phyloP scores from a whole-genome alignment of 2,797 vertebrate genomes.

The Kryptopterus vitreolus region DNA sequence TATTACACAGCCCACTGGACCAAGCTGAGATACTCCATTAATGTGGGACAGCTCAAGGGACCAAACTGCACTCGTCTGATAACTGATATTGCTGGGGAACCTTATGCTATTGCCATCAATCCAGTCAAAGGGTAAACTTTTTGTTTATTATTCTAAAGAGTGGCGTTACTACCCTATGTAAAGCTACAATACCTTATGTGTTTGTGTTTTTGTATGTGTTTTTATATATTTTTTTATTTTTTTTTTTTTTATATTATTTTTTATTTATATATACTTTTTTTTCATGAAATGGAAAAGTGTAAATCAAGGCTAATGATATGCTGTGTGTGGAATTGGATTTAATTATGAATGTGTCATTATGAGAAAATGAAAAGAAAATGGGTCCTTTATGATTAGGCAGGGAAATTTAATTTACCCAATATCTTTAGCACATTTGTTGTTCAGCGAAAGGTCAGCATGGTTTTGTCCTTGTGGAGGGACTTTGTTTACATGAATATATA shows the following conservation, averaged over 20 bases:
- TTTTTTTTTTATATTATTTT: too few species aligned
- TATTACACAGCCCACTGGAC: conserved; percentile 99
- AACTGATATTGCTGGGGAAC: conserved; percentile 94
- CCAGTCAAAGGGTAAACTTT: conserved; percentile 85
- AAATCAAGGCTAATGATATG: conserved; percentile 1
- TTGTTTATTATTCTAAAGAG: conserved; percentile 15
- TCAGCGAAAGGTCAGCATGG: not conserved
- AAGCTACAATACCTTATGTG: too few species aligned
- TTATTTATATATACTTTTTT: too few species aligned
- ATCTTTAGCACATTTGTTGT: not conserved
- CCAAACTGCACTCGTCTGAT: conserved; percentile 95
- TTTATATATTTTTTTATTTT: too few species aligned
- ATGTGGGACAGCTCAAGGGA: conserved; percentile 92
- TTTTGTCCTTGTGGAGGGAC: not conserved
- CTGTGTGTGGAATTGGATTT: not conserved
- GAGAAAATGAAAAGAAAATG: not conserved
- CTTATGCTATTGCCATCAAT: conserved; percentile 94
- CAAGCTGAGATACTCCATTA: conserved; percentile 94
- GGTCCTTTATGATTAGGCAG: not conserved
- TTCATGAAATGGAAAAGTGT: not conserved
- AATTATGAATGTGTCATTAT: not conserved
- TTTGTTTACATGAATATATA: not conserved
- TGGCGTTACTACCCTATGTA: too few species aligned
- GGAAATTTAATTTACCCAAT: not conserved
- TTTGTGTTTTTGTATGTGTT: too few species aligned